A percentile compares a stretch with the other conserved stretches of the same genome.
Evolutionary conservation across 2,797 vertebrate genomes (phyloP).

Genomic region (Arrhamphus sclerolepis): DNA sequence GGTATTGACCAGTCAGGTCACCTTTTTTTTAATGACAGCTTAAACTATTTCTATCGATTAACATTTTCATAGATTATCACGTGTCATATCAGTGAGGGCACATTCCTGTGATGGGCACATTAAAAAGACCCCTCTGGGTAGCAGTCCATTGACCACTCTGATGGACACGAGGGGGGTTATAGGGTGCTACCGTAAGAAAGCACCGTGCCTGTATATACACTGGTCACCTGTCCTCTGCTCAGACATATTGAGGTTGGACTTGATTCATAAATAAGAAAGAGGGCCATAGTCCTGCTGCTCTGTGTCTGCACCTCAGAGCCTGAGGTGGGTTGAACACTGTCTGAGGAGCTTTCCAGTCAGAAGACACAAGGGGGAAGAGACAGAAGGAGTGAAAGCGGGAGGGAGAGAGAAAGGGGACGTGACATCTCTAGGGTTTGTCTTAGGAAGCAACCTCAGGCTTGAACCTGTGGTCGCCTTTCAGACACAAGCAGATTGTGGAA

Average conservation of each 20-base stretch:
- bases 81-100: constrained; percentile 97
- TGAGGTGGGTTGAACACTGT: constrained; percentile 72
- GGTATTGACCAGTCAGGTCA: constrained; percentile 92
- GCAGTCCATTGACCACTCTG: constrained; percentile 82
- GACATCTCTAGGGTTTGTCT: constrained; percentile 77
- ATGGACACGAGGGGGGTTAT: constrained; percentile 52
- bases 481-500: constrained; percentile 67
- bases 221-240: constrained; percentile 89
- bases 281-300: constrained; percentile 66
- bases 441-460: constrained; percentile 77
- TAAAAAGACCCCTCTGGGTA: constrained; percentile 87
- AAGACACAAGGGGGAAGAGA: constrained; percentile 74
- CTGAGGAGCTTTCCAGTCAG: constrained; percentile 71
- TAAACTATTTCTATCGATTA: constrained; percentile 99
- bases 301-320: constrained; percentile 64
- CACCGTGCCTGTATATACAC: constrained; percentile 75
- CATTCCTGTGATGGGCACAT: constrained; percentile 91
- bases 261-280: constrained; percentile 91
- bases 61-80: constrained; percentile 99
- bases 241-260: constrained; percentile 90
- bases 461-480: constrained; percentile 74
- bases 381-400: constrained; percentile 51
- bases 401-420: constrained; percentile 69
- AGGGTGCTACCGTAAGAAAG: constrained; percentile 42
- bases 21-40: constrained; percentile 92